Base-by-base conservation (phyloP, 1,140 invertebrate genomes). In the Chelonus insularis region DNA sequence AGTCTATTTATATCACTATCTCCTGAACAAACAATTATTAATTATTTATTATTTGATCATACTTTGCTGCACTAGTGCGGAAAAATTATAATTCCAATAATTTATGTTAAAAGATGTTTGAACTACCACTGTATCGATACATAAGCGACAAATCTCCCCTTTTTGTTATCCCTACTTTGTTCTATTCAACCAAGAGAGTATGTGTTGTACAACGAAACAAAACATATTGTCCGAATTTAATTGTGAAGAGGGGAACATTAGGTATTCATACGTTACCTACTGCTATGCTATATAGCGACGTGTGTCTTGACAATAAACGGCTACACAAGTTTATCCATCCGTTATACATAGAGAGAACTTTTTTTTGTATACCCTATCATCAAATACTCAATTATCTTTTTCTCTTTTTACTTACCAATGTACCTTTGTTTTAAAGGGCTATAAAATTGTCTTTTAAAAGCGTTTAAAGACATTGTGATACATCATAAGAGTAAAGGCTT, bases 161-260 rank as follows among this genome's bases (percentile, higher is more conserved):
- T 32, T 32, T 32, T 9, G 4, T 9, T 32, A 9, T 32, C 4
- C 9, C 29, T 32, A 9, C 9, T 23, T n/a, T 23, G 23, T n/a
- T 48, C 23, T 9, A 11, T 47, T 34, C 48, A 14, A 36, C n/a
- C 25, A 45, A 45, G 29, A 61, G 71, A 73, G 75, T 75, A 74
- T 74, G 76, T 69, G 23, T 56, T 66, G 23, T 25, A 48, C 70
- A 60, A 65, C 74, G 76, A 77, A 77, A 79, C 75, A 79, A 79
- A 79, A 79, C 77, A 79, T 79, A 79, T 79, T 79, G 77, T 77
- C 73, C 72, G 72, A 79, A 79, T 79, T 77, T 79, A 79, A 79
- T 77, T 77, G 73, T 75, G 65, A 29, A 70, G 75, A 65, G 70
- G 76, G 76, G 73, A 76, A 70, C 74, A 78, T 78, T 78, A 77